phyloP scores from a whole-genome alignment of 2,888 invertebrate genomes.

The Didymodactylos carnosus region DNA sequence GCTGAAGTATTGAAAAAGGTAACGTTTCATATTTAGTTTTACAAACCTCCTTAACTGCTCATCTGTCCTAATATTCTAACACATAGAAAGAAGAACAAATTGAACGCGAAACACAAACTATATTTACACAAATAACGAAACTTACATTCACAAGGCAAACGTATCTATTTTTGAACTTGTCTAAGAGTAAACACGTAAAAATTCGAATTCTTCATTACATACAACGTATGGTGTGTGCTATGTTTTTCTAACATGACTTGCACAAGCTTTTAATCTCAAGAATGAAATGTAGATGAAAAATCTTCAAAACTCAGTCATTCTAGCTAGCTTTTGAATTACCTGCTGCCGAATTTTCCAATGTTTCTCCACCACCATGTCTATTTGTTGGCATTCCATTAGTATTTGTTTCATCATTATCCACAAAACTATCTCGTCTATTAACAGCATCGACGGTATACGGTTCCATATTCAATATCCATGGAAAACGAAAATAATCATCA shows the following conservation, averaged over 20 bases:
- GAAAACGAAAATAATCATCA: slow-evolving; percentile 40
- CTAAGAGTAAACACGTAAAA: no score
- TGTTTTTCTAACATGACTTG: not conserved
- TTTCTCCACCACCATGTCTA: not conserved
- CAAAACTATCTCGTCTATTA: slow-evolving; percentile 18
- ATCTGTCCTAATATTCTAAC: no score
- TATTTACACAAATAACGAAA: no score
- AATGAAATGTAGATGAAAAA: not conserved
- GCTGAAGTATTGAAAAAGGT: no score
- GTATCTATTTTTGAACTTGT: no score
- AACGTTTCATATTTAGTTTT: no score
- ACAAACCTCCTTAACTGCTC: no score
- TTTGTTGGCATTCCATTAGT: not conserved
- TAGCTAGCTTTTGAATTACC: not conserved
- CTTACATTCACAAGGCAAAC: no score
- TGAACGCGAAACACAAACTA: no score
- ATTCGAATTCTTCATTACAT: no score
- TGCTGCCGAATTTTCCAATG: not conserved
- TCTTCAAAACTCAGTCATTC: not conserved
- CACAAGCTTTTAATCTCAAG: not conserved
- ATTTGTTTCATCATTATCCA: slow-evolving; percentile 1
- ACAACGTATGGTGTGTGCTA: no score
- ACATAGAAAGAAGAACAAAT: no score
- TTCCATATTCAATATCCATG: slow-evolving; percentile 38
- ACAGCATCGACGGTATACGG: slow-evolving; percentile 38